These are phyloP conservation scores for Nysson spinosus DNA, from an alignment of 2,888 invertebrate species.

Conservation along the genomic window DNA sequence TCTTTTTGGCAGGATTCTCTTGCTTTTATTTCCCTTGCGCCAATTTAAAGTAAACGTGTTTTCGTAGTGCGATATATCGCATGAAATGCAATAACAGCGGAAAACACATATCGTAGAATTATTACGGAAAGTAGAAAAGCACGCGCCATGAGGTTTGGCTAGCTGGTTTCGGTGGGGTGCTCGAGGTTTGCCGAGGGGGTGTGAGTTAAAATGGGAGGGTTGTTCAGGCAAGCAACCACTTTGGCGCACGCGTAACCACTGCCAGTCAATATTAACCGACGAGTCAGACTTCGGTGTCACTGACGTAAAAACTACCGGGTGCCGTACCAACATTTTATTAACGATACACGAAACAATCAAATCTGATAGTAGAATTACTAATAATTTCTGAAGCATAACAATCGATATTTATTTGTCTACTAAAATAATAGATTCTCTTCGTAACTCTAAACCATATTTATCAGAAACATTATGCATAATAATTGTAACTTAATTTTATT, in stretches of 20 bases:
- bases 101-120: slow-evolving; percentile 33
- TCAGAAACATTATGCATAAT: too few relatives aligned
- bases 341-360: not conserved
- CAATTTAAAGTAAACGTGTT: not conserved
- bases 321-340: not conserved
- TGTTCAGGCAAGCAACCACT: slow-evolving; percentile 60
- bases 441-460: too few relatives aligned
- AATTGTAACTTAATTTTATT: too few relatives aligned
- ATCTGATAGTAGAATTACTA: too few relatives aligned
- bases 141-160: slow-evolving; percentile 47
- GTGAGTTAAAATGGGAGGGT: slow-evolving; percentile 62
- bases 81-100: slow-evolving; percentile 8
- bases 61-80: not conserved
- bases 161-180: slow-evolving; percentile 31
- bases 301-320: slow-evolving; percentile 44
- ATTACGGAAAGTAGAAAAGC: slow-evolving; percentile 42
- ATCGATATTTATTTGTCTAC: too few relatives aligned
- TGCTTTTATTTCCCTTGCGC: too few relatives aligned
- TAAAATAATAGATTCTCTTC: too few relatives aligned
- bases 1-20: too few relatives aligned
- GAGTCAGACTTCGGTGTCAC: slow-evolving; percentile 52
- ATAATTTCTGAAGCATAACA: too few relatives aligned
- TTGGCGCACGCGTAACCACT: slow-evolving; percentile 75
- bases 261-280: slow-evolving; percentile 75
- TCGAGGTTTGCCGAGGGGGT: slow-evolving; percentile 43